Conservation (phyloP, 2,113 vertebrate genomes). For the Ptychochromis oligacanthus region DNA sequence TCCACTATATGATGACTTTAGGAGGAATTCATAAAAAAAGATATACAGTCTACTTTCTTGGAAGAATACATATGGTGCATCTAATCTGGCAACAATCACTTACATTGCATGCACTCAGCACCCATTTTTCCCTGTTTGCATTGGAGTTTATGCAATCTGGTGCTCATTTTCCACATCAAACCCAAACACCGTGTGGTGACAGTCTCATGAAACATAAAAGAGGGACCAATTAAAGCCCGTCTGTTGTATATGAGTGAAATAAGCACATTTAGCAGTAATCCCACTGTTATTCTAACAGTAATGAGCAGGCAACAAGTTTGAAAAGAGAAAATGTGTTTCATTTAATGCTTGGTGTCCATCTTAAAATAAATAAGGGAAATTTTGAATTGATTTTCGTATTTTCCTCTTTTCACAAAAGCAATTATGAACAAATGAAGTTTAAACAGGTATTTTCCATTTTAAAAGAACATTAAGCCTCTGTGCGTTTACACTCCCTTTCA, state of each 20-base stretch:
- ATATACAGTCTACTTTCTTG: slow-evolving; percentile 39
- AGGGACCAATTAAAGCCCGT: slow-evolving; percentile 58
- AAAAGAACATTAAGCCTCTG: slow-evolving; percentile 73
- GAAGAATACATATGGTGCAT: slow-evolving; percentile 58
- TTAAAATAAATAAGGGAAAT: slow-evolving; percentile 66
- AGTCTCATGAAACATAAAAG: slow-evolving; percentile 71
- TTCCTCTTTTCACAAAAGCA: slow-evolving; percentile 60
- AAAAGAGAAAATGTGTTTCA: slow-evolving; percentile 51
- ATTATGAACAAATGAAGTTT: slow-evolving; percentile 72
- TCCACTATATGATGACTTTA: slow-evolving; percentile 40
- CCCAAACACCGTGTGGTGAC: slow-evolving; percentile 64
- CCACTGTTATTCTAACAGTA: slow-evolving; percentile 64
- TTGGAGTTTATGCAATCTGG: slow-evolving; percentile 65
- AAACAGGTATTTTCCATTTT: slow-evolving; percentile 76
- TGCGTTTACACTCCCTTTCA: slow-evolving; percentile 65
- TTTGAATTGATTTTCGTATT: slow-evolving; percentile 52
- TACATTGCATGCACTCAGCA: slow-evolving; percentile 55
- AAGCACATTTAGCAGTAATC: slow-evolving; percentile 67
- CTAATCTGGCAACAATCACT: slow-evolving; percentile 70
- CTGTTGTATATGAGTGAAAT: slow-evolving; percentile 59
- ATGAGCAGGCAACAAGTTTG: slow-evolving; percentile 55
- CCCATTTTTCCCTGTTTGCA: slow-evolving; percentile 64
- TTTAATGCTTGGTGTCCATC: slow-evolving; percentile 54
- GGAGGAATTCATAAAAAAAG: slow-evolving; percentile 52
- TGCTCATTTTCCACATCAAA: slow-evolving; percentile 72